Evolutionary conservation across 92 coral and sea anemone species (phyloP).

Genomic region (Blastomussa wellsi): DNA sequence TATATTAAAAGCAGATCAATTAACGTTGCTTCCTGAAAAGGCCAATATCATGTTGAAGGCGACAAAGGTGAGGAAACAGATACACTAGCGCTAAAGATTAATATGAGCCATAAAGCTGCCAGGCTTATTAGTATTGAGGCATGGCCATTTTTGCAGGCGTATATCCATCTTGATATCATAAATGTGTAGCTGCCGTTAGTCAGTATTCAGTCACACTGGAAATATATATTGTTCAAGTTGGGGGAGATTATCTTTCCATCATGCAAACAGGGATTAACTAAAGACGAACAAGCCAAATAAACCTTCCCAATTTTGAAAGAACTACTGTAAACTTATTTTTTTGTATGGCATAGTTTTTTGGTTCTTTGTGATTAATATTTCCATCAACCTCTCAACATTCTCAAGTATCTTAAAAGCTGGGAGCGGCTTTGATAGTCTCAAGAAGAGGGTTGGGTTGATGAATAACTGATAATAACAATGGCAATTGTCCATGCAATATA

Average conservation of each 20-base stretch:
- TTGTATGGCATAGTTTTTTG: not conserved
- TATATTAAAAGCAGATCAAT: conserved; percentile 39
- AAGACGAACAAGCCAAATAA: not conserved
- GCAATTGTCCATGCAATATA: conserved; percentile 6
- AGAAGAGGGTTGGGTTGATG: conserved; percentile 14
- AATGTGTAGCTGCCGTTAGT: not conserved
- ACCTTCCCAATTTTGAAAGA: not conserved
- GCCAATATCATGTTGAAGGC: conserved; percentile 13
- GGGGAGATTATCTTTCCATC: not conserved
- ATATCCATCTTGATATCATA: not conserved
- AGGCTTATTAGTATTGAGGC: conserved; percentile 19
- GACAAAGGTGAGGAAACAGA: conserved; percentile 5
- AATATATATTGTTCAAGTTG: conserved; percentile 10
- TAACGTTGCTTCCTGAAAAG: conserved; percentile 30
- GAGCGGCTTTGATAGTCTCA: conserved; percentile 28
- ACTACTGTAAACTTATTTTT: not conserved
- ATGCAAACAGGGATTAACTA: not conserved
- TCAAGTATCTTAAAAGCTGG: conserved; percentile 37
- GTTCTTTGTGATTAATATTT: not conserved
- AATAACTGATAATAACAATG: not conserved
- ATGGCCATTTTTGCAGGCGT: not conserved
- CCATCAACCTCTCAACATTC: not conserved
- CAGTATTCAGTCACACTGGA: not conserved
- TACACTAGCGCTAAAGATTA: not conserved
- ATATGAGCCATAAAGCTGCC: not conserved